Evolutionary conservation across 1,140 invertebrate species (phyloP), one percentile per base, ranked within the genome.

Genomic region (Mizuhopecten yessoensis): DNA sequence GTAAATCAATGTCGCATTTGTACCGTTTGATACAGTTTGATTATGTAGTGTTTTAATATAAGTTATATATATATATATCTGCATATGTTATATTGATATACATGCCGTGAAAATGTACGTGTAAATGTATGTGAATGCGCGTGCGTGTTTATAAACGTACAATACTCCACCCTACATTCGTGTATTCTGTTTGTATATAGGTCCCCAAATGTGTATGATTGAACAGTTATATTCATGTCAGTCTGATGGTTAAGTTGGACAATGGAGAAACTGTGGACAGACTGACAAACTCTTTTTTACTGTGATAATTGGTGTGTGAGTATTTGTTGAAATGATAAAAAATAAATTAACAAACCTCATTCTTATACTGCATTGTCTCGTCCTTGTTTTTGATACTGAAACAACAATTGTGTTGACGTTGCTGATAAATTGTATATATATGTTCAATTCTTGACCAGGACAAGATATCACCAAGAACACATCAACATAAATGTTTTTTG

Each of bases 281-380:
- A 29, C 17, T 17, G n/a, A 29, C n/a, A n/a, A n/a, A n/a, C n/a
- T 75, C 57, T 75, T 75, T 75, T 75, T 75, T 75, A 75, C 57
- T 75, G 57, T 75, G 57, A 75, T 75, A 75, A 75, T 7, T 75
- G 9, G 57, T 75, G 57, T 75, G 57, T 75, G 57, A 75, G 57
- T 75, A 75, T 75, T 75, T 75, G 57, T 75, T 75, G 17, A 75
- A n/a, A 75, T 29, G 57, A 75, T 75, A 13, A 75, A 75, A 75
- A 45, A 75, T 75, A 75, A 75, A 75, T 75, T n/a, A 75, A 45
- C 42, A 45, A 45, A 75, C 57, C 57, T 75, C 57, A 75, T 75
- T 75, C 29, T 29, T 75, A 75, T 75, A 75, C 23, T 29, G 23
- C 57, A 29, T 75, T 75, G 57, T 29, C 5, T 75, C 23, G 1